Conservation (phyloP, 2,888 invertebrate genomes). For the Tetragonula carbonaria region DNA sequence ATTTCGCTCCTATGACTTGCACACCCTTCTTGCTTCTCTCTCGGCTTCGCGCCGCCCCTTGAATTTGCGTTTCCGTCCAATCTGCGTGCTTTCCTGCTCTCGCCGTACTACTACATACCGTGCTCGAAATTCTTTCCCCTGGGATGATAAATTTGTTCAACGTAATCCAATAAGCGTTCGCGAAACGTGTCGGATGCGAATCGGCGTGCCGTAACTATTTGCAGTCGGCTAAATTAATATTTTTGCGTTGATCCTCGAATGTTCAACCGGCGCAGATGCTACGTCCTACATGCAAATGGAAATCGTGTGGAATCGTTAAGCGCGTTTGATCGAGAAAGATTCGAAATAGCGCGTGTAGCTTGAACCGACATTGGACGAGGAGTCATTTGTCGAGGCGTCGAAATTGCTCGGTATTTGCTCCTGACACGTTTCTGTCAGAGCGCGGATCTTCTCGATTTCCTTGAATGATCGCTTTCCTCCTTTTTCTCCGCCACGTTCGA, state of each 20-base stretch:
- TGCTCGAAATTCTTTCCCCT: neutral
- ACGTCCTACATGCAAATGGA: neutral
- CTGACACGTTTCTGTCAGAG: neutral
- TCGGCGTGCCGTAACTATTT: too few relatives aligned
- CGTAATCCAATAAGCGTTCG: neutral
- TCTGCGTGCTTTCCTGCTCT: neutral
- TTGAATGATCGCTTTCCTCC: neutral
- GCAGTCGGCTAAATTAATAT: too few relatives aligned
- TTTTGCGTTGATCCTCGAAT: too few relatives aligned
- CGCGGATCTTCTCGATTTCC: neutral
- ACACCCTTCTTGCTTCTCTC: conserved; percentile 2
- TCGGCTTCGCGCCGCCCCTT: conserved; percentile 35
- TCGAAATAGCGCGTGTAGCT: too few relatives aligned
- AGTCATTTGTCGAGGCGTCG: conserved; percentile 41
- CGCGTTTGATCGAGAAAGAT: neutral
- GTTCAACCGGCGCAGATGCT: too few relatives aligned
- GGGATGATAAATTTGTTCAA: neutral
- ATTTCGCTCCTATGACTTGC: conserved; percentile 28
- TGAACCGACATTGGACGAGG: neutral
- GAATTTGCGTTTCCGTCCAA: conserved; percentile 29
- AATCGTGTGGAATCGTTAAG: neutral
- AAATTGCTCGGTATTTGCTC: conserved; percentile 1
- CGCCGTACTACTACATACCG: rapidly evolving
- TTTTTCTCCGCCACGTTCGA: conserved; percentile 20
- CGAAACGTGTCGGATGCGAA: neutral